phyloP scores from a whole-genome alignment of 2,113 vertebrate species.

The Hemiscyllium ocellatum region DNA sequence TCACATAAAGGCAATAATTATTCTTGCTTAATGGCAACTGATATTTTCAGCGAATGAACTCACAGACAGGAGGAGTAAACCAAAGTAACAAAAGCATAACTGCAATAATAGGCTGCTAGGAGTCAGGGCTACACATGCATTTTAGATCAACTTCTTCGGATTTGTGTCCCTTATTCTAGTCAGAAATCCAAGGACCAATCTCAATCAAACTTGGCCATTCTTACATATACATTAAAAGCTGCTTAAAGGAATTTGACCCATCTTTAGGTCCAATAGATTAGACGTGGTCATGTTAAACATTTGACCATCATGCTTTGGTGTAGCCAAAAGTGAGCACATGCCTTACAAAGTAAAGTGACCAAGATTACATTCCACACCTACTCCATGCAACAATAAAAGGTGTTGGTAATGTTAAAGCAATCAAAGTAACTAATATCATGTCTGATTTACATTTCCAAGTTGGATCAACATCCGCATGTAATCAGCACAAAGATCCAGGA shows the following conservation, averaged over 20 bases:
- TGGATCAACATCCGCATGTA: neutral
- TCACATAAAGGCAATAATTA: neutral
- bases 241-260: neutral
- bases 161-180: neutral
- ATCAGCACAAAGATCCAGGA: neutral
- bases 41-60: neutral
- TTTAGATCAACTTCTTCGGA: neutral
- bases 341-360: slow-evolving; percentile 31
- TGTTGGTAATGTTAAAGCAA: neutral
- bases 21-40: neutral
- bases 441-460: slow-evolving; percentile 12
- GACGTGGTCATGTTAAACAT: neutral
- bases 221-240: neutral
- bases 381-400: neutral
- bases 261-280: neutral
- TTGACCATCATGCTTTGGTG: slow-evolving; percentile 26
- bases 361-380: slow-evolving; percentile 24
- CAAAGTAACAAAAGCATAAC: neutral
- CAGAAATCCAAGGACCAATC: neutral
- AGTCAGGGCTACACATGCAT: neutral
- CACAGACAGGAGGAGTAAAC: neutral
- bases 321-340: slow-evolving; percentile 32
- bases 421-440: neutral
- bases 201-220: neutral
- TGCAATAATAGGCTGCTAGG: neutral